Conservation (phyloP, 2,797 vertebrate genomes). For the Phrynocephalus forsythii region DNA sequence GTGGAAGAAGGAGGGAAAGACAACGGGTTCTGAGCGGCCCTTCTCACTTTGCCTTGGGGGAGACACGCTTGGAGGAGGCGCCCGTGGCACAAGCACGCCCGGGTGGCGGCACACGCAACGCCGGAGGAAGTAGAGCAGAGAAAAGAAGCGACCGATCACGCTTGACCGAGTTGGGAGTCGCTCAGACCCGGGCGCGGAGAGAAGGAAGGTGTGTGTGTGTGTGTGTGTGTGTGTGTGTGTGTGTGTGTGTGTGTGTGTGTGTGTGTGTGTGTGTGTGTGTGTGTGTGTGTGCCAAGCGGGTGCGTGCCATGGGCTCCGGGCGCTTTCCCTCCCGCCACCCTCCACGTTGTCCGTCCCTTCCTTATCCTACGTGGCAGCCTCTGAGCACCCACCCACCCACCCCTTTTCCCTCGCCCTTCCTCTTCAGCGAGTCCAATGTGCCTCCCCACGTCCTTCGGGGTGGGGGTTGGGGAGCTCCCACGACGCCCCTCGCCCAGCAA, state of each 20-base stretch:
- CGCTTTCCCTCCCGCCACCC: background rate
- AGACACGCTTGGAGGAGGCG: background rate
- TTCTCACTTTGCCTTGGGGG: background rate
- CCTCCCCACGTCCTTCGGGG: too few relatives aligned
- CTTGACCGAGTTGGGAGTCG: background rate
- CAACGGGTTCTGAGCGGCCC: accelerated
- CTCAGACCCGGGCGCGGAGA: background rate
- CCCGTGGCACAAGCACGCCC: background rate
- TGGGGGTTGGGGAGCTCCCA: too few relatives aligned
- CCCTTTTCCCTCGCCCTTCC: too few relatives aligned
- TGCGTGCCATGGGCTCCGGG: background rate
- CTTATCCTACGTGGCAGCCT: background rate
- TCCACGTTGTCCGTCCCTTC: background rate
- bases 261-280: background rate
- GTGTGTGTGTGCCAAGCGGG: too few relatives aligned
- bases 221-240: background rate
- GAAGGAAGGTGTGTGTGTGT: background rate
- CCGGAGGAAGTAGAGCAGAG: slow-evolving; percentile 27
- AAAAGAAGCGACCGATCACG: slow-evolving; percentile 7
- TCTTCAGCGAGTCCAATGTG: too few relatives aligned
- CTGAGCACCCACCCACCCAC: background rate
- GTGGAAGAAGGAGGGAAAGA: background rate
- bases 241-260: background rate
- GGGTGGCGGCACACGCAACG: background rate
- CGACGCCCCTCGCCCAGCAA: too few relatives aligned